These are phyloP conservation scores for Bujurquina vittata DNA, from an alignment of 2,113 vertebrate genomes.

Conservation along the genomic window DNA sequence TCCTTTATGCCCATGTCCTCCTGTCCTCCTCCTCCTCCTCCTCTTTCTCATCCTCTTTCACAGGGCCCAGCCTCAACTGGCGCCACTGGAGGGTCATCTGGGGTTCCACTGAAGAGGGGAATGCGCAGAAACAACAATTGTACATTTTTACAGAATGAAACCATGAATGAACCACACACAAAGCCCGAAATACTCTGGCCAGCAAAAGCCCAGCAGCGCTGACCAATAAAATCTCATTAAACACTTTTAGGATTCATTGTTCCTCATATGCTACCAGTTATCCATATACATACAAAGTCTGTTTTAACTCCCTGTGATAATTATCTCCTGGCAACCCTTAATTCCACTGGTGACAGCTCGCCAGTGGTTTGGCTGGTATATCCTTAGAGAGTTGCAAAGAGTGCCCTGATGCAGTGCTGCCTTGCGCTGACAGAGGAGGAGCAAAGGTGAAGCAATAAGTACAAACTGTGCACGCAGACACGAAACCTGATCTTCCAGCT, in stretches of 20 bases:
- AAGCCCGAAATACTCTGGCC: neutral
- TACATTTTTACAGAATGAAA: slow-evolving; percentile 57
- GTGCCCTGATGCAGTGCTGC: slow-evolving; percentile 56
- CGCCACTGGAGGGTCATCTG: slow-evolving; percentile 72
- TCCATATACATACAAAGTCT: slow-evolving; percentile 34
- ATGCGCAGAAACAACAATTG: slow-evolving; percentile 65
- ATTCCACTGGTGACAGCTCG: slow-evolving; percentile 43
- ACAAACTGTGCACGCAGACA: slow-evolving; percentile 79
- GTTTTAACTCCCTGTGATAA: slow-evolving; percentile 51
- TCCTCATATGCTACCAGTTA: slow-evolving; percentile 50
- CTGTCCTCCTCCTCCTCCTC: slow-evolving; percentile 16
- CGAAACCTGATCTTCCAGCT: slow-evolving; percentile 84
- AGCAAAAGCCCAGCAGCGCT: neutral
- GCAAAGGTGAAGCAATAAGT: slow-evolving; percentile 78
- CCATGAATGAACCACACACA: slow-evolving; percentile 59
- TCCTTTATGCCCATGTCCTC: slow-evolving; percentile 12
- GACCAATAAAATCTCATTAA: slow-evolving; percentile 45
- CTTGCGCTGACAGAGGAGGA: slow-evolving; percentile 72
- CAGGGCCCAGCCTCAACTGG: slow-evolving; percentile 63
- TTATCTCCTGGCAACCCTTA: slow-evolving; percentile 56
- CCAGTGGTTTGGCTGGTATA: slow-evolving; percentile 4
- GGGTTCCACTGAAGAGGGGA: slow-evolving; percentile 63
- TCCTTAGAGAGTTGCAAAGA: slow-evolving; percentile 64
- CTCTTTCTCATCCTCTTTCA: slow-evolving; percentile 44
- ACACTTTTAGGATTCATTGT: slow-evolving; percentile 43